These are phyloP conservation scores for Eudemis profundana DNA, from an alignment of 2,888 invertebrate genomes.

Conservation along the genomic window DNA sequence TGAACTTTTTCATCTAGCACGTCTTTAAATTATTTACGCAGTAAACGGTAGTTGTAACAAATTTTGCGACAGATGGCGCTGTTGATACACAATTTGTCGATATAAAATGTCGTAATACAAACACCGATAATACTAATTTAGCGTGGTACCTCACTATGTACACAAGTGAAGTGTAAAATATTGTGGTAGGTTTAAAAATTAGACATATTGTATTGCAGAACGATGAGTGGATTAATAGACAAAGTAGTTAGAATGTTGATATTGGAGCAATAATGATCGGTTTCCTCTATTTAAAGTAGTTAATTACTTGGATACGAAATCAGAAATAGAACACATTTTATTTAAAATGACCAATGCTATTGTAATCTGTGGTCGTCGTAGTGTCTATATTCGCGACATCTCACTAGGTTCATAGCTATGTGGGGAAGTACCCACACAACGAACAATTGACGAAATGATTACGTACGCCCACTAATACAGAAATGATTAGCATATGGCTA, in stretches of 20 bases:
- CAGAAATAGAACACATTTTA: background rate
- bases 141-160: conserved; percentile 19
- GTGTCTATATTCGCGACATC: conserved; percentile 15
- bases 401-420: conserved; percentile 16
- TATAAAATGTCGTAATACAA: background rate
- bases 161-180: too few relatives aligned
- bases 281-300: background rate
- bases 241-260: background rate
- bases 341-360: background rate
- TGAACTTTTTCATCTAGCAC: conserved; percentile 12
- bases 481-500: conserved; percentile 41
- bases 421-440: conserved; percentile 44
- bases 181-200: background rate
- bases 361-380: background rate
- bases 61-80: conserved; percentile 24
- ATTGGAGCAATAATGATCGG: background rate
- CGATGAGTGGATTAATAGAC: too few relatives aligned
- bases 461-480: conserved; percentile 40
- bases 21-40: conserved; percentile 20
- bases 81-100: conserved; percentile 4
- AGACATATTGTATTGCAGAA: too few relatives aligned
- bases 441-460: conserved; percentile 41
- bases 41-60: conserved; percentile 1
- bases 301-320: background rate
- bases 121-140: conserved; percentile 26